Percentiles rank a stretch among this genome's conserved stretches.
Evolutionary conservation across 1,140 invertebrate genomes (phyloP).

Genomic region (Rhizoglyphus robini): DNA sequence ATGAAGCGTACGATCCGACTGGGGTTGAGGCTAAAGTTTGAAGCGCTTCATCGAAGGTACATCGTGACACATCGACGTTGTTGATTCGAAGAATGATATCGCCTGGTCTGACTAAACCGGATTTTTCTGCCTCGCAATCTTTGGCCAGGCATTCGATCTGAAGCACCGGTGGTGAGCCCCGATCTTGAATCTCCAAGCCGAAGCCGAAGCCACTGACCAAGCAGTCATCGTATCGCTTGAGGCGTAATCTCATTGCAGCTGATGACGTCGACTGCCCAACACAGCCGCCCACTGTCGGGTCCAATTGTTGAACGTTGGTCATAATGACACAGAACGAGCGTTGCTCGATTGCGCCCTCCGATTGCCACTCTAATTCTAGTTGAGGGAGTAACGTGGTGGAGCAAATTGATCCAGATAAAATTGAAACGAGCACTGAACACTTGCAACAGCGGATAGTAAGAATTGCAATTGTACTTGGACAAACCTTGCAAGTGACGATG

Average conservation of each 20-base stretch:
- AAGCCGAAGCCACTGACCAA: neutral
- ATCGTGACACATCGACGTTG: constrained; percentile 22
- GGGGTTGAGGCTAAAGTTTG: constrained; percentile 22
- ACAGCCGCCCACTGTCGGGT: neutral
- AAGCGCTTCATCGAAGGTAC: constrained; percentile 24
- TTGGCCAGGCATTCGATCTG: neutral
- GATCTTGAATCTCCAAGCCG: neutral
- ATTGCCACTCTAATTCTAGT: too few species aligned
- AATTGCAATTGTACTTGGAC: too few species aligned
- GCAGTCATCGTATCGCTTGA: neutral
- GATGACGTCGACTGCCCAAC: neutral
- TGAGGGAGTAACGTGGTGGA: too few species aligned
- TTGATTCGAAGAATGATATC: constrained; percentile 26
- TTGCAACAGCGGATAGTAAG: too few species aligned
- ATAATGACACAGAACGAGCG: too few species aligned
- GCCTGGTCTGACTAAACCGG: constrained; percentile 24
- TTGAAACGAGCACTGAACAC: too few species aligned
- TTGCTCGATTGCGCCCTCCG: too few species aligned
- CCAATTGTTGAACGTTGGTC: neutral
- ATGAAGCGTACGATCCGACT: constrained; percentile 17
- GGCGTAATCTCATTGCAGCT: neutral
- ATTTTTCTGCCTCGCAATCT: constrained; percentile 24
- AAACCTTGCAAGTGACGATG: too few species aligned
- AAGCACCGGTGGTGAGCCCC: constrained; percentile 1
- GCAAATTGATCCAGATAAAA: too few species aligned